Evolutionary conservation across 2,797 vertebrate species (phyloP).

Genomic region (Pelochelys cantorii): DNA sequence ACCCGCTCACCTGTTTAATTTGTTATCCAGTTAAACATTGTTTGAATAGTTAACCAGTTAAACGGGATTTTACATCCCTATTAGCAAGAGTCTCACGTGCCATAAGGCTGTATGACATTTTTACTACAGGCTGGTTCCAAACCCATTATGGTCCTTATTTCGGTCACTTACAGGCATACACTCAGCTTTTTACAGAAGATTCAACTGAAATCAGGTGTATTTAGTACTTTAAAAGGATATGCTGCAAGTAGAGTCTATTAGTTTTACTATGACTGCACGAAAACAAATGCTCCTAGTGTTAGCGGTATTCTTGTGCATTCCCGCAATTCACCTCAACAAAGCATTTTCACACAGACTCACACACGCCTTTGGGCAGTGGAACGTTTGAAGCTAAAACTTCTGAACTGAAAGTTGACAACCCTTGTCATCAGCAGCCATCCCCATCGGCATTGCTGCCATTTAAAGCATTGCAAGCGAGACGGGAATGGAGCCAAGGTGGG

Average conservation of each 20-base stretch:
- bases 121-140: background rate
- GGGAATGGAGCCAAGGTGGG: background rate
- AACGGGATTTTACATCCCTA: too few species aligned
- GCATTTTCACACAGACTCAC: rapidly evolving
- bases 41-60: too few species aligned
- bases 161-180: background rate
- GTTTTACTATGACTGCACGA: background rate
- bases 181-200: background rate
- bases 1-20: too few species aligned
- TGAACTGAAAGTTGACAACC: background rate
- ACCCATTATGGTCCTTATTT: background rate
- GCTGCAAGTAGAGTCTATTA: too few species aligned
- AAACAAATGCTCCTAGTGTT: background rate
- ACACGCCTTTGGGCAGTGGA: rapidly evolving
- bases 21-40: too few species aligned
- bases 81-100: background rate
- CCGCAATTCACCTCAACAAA: background rate
- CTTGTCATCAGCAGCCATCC: background rate
- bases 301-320: background rate
- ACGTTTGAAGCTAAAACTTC: background rate
- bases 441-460: rapidly evolving
- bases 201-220: background rate
- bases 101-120: background rate
- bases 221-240: background rate
- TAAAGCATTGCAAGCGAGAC: background rate